These are phyloP conservation scores for Hirtodrosophila cameraria DNA, from an alignment of 2,888 invertebrate species.

Conservation along the genomic window DNA sequence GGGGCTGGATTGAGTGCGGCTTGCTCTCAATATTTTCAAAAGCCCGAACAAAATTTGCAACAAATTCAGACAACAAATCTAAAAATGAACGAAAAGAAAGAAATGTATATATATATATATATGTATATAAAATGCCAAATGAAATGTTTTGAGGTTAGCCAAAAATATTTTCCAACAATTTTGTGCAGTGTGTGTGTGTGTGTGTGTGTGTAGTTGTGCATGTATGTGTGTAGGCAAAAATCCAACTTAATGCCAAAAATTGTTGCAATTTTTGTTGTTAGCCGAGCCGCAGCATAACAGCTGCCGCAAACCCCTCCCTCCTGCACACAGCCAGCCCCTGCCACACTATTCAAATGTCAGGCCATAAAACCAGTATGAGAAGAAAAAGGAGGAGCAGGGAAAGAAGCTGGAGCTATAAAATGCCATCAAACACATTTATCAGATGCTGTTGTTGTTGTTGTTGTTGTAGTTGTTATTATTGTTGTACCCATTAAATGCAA, in stretches of 20 bases:
- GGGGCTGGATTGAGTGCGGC: background rate
- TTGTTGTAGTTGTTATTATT: slow-evolving; percentile 36
- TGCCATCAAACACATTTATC: slow-evolving; percentile 71
- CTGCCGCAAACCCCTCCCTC: background rate
- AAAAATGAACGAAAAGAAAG: slow-evolving; percentile 14
- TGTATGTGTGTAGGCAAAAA: slow-evolving; percentile 8
- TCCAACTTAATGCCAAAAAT: slow-evolving; percentile 45
- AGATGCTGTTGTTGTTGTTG: slow-evolving; percentile 38
- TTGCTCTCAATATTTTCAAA: slow-evolving; percentile 75
- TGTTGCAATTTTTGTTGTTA: slow-evolving; percentile 30
- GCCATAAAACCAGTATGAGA: slow-evolving; percentile 41
- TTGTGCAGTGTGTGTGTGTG: slow-evolving; percentile 16
- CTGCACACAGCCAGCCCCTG: slow-evolving; percentile 1
- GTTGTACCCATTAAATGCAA: slow-evolving; percentile 72
- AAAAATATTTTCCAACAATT: slow-evolving; percentile 69
- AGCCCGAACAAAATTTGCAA: slow-evolving; percentile 59
- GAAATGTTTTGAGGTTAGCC: slow-evolving; percentile 76
- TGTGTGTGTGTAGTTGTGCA: slow-evolving; percentile 16
- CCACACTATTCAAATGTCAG: slow-evolving; percentile 75
- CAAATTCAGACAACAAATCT: slow-evolving; percentile 53
- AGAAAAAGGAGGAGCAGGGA: background rate
- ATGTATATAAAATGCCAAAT: slow-evolving; percentile 47
- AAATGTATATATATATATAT: too few species aligned
- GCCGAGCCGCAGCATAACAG: background rate
- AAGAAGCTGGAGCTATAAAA: slow-evolving; percentile 54